These are phyloP conservation scores for Leptinotarsa haldemani DNA, from an alignment of 2,888 invertebrate species.

Conservation along the genomic window DNA sequence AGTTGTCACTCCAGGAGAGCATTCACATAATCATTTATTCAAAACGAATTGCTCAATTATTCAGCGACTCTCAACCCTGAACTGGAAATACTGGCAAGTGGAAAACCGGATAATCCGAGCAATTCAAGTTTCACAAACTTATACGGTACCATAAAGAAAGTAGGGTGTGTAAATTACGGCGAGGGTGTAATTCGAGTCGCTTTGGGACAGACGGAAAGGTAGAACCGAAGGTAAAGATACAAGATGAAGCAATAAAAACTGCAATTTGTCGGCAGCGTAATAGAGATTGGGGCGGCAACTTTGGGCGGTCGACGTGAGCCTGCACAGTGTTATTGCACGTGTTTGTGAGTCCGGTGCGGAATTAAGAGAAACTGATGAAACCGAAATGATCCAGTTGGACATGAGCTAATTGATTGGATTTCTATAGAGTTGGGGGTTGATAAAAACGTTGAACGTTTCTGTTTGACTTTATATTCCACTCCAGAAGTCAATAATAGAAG, in stretches of 20 bases:
- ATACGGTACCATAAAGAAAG: constrained; percentile 25
- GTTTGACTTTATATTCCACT: too few relatives aligned
- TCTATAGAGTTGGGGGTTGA: too few relatives aligned
- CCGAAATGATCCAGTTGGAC: too few relatives aligned
- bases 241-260: constrained; percentile 59
- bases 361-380: background rate
- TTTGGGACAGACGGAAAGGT: constrained; percentile 39
- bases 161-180: constrained; percentile 28
- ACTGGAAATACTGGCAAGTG: constrained; percentile 10
- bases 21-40: background rate
- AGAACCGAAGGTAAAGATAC: constrained; percentile 48
- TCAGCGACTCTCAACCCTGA: background rate
- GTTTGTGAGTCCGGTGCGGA: constrained; percentile 15
- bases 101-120: constrained; percentile 21
- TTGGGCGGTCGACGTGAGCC: constrained; percentile 44
- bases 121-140: constrained; percentile 32
- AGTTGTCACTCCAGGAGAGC: background rate
- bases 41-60: constrained; percentile 9
- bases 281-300: constrained; percentile 56
- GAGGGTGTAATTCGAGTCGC: constrained; percentile 30
- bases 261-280: constrained; percentile 59
- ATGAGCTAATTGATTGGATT: too few relatives aligned
- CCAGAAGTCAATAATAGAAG: too few relatives aligned
- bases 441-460: too few relatives aligned
- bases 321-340: constrained; percentile 34